phyloP scores from a whole-genome alignment of 2,797 vertebrate species.

The Anguilla anguilla region DNA sequence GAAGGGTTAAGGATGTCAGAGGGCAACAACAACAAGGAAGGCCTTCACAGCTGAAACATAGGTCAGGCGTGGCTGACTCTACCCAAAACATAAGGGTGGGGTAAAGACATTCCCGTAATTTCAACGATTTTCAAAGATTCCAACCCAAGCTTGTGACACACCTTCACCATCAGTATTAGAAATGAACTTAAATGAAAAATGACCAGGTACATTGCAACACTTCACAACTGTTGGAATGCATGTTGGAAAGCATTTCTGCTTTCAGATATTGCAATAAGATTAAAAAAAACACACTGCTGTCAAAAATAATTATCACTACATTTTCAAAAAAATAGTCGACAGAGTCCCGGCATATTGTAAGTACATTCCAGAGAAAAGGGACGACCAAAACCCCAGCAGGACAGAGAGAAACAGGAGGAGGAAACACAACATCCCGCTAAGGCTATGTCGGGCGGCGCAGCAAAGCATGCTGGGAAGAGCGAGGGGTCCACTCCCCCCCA shows the following conservation, averaged over 20 bases:
- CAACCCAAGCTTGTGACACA: not conserved
- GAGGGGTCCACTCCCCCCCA: not conserved
- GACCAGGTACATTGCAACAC: too few species aligned
- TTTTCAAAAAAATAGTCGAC: too few species aligned
- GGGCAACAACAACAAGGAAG: not conserved
- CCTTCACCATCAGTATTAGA: too few species aligned
- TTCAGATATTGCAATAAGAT: too few species aligned
- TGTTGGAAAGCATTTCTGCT: too few species aligned
- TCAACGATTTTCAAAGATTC: not conserved
- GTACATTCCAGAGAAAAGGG: not conserved
- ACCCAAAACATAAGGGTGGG: not conserved
- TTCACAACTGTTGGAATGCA: too few species aligned
- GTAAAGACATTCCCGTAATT: not conserved
- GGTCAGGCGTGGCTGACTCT: not conserved
- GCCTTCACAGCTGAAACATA: not conserved
- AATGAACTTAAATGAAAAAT: too few species aligned
- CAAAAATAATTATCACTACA: too few species aligned
- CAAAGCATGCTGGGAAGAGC: not conserved
- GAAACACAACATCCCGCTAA: not conserved
- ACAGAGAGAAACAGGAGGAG: not conserved
- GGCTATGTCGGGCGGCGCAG: not conserved
- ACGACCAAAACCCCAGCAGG: not conserved
- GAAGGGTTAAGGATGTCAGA: not conserved
- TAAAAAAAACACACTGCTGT: too few species aligned
- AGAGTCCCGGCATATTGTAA: too few species aligned